Evolutionary conservation across 2,113 vertebrate species (phyloP).

Genomic region (Pangasianodon hypophthalmus): DNA sequence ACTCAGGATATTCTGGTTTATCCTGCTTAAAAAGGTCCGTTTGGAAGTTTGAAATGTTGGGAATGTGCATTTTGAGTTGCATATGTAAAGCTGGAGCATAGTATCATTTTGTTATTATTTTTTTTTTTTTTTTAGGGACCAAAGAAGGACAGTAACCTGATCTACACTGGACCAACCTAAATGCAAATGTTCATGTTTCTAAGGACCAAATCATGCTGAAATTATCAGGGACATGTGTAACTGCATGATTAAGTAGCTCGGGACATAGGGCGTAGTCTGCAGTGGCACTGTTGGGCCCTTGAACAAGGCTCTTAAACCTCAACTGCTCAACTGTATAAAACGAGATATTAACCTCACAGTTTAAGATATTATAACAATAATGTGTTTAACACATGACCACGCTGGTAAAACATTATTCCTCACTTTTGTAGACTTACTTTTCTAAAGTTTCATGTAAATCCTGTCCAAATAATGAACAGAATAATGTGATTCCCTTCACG

Average conservation of each 20-base stretch:
- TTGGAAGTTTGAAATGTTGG: not conserved
- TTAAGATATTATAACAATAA: not conserved
- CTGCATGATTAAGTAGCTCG: not conserved
- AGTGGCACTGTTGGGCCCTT: not conserved
- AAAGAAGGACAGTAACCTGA: not conserved
- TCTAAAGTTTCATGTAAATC: not conserved
- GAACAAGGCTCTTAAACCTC: too few species aligned
- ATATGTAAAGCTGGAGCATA: not conserved
- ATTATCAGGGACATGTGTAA: not conserved
- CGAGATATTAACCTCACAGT: too few species aligned
- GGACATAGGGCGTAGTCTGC: not conserved
- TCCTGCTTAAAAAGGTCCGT: not conserved
- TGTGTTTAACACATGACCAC: not conserved
- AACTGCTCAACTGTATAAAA: too few species aligned
- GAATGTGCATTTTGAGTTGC: not conserved
- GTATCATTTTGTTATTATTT: not conserved
- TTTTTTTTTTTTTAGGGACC: slow-evolving; percentile 19
- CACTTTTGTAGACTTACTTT: not conserved
- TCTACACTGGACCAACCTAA: not conserved
- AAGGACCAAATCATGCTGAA: not conserved
- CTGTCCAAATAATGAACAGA: not conserved
- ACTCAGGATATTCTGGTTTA: not conserved
- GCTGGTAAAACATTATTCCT: not conserved
- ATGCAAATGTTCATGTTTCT: not conserved
- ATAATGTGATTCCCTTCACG: not conserved